Base-by-base conservation (phyloP, 2,113 vertebrate genomes). In the Athene cunicularia region DNA sequence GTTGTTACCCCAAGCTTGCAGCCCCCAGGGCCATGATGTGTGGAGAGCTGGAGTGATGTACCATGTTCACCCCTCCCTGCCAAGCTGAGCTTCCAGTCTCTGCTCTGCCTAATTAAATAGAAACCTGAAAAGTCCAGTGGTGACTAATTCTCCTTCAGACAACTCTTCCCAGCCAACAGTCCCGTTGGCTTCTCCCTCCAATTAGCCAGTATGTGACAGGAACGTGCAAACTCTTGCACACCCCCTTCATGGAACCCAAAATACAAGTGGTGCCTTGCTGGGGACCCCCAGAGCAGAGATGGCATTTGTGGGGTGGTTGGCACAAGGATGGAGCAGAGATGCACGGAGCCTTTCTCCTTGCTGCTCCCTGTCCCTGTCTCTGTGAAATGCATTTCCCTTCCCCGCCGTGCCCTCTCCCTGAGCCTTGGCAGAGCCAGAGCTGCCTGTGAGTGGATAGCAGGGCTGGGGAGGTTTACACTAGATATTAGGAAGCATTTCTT, bases 1-100 rank as follows among this genome's bases (percentile, higher is more conserved):
- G 11, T 3, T 60, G 33, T 32, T 21, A 12, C 47, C 50, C 17
- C 39, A 73, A 0, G 21, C 14, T 58, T 0, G 0, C 28, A 66
- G 58, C 4, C 26, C 43, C 63, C 22, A 53, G 33, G 30, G 15
- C 59, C 1, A 3, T 35, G 8, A 7, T 39, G 43, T 37, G 13
- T 14, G 45, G 33, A 64, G 60, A 45, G 16, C 32, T 3, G 8
- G 63, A 67, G n/a, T 0, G 5, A 8, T 16, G 13, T 52, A 22
- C 33, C 2, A 0, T 19, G 66, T 15, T 49, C 55, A 64, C 37
- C 41, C 4, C 6, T 55, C 64, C 41, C 37, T 80, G 83, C 50
- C 45, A 56, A 64, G 39, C 35, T 75, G 47, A 1, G 0, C 45
- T 45, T 26, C 62, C 74, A 60, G 21, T n/a, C 39, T 43, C 2